A percentile compares a stretch with the other conserved stretches of the same genome.
Conservation (phyloP, 1,140 invertebrate species). For the Dufourea novaeangliae region DNA sequence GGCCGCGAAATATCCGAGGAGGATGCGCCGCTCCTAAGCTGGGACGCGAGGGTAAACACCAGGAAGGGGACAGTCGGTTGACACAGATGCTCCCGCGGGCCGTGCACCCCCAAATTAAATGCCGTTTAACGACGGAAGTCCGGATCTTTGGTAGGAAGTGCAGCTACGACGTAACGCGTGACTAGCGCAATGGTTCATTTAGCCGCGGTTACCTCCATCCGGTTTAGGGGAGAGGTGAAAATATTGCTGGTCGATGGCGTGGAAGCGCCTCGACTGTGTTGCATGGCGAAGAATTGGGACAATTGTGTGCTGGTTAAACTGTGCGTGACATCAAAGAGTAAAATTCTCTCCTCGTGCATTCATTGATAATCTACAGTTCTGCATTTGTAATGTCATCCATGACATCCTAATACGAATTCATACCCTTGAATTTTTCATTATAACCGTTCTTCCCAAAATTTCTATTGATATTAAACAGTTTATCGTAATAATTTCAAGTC, state of each 20-base stretch:
- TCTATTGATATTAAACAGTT: no score
- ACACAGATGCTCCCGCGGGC: slow-evolving; percentile 31
- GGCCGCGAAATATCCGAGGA: slow-evolving; percentile 6
- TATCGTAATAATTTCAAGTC: neutral
- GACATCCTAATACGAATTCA: no score
- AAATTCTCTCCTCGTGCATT: no score
- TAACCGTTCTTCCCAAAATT: no score
- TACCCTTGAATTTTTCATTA: no score
- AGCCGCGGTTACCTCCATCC: slow-evolving; percentile 58
- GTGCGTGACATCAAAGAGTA: no score
- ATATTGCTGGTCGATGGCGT: slow-evolving; percentile 57
- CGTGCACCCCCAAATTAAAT: slow-evolving; percentile 54
- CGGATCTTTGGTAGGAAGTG: slow-evolving; percentile 60
- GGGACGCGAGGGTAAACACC: neutral
- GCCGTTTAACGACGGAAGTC: slow-evolving; percentile 58
- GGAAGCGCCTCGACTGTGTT: neutral
- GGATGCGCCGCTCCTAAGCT: neutral
- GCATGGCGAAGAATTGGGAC: neutral
- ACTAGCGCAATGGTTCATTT: slow-evolving; percentile 64
- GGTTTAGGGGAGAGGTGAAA: slow-evolving; percentile 64
- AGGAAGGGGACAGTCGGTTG: slow-evolving; percentile 4
- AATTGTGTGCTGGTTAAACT: no score
- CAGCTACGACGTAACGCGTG: slow-evolving; percentile 45
- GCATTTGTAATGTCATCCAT: no score
- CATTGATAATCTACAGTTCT: no score